These are phyloP conservation scores for Tiliacea aurago DNA, from an alignment of 2,888 invertebrate species.

Conservation along the genomic window DNA sequence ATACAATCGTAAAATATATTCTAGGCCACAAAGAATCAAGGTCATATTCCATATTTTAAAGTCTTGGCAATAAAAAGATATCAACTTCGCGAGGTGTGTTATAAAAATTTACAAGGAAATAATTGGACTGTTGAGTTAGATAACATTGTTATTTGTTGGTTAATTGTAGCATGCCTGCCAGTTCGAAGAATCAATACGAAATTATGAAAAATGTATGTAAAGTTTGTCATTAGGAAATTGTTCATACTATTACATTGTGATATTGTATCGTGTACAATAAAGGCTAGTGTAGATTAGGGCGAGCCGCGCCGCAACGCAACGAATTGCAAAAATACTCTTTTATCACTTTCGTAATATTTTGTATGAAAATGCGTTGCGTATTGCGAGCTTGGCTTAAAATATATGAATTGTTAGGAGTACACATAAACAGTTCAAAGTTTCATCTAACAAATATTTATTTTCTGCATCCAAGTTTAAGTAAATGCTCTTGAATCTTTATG, in stretches of 20 bases:
- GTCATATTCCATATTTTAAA: slow-evolving; percentile 48
- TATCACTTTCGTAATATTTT: too few relatives aligned
- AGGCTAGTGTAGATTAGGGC: neutral
- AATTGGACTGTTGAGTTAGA: slow-evolving; percentile 37
- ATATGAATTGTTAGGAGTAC: neutral
- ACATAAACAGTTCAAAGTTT: neutral
- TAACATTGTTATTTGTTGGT: slow-evolving; percentile 33
- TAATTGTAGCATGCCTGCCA: slow-evolving; percentile 6
- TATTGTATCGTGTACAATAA: neutral
- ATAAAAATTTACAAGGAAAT: slow-evolving; percentile 37
- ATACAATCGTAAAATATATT: slow-evolving; percentile 47
- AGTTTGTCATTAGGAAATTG: slow-evolving; percentile 22
- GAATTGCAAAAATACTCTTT: too few relatives aligned
- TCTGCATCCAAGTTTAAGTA: neutral
- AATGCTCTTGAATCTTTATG: slow-evolving; percentile 3
- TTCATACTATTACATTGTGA: too few relatives aligned
- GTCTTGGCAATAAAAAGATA: slow-evolving; percentile 42
- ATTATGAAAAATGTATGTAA: slow-evolving; percentile 22
- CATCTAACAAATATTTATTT: neutral
- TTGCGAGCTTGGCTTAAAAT: neutral
- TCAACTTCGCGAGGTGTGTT: slow-evolving; percentile 17
- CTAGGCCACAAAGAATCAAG: slow-evolving; percentile 51
- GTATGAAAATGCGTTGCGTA: neutral
- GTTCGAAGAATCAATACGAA: slow-evolving; percentile 40
- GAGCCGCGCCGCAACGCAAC: too few relatives aligned